Percentiles rank a stretch among this genome's conserved stretches.
These are phyloP conservation scores for Fukomys damarensis DNA, from an alignment of 2,113 vertebrate genomes.

Conservation along the genomic window DNA sequence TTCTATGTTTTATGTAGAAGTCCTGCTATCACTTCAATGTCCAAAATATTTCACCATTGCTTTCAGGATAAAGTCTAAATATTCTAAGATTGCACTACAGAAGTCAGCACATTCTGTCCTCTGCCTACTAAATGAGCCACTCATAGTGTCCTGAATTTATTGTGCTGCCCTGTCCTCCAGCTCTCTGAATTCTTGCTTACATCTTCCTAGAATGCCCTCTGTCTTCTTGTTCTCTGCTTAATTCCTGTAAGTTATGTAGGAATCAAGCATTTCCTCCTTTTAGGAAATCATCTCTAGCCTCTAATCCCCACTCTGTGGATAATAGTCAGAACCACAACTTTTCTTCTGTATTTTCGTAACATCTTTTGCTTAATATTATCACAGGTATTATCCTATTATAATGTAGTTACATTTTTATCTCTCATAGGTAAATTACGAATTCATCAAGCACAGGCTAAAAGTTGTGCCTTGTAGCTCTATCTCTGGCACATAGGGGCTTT, in stretches of 20 bases:
- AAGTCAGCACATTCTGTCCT: neutral
- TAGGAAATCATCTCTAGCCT: neutral
- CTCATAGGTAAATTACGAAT: neutral
- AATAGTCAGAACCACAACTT: neutral
- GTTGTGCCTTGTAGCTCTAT: neutral
- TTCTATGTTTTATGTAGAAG: conserved; percentile 32
- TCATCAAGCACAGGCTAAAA: neutral
- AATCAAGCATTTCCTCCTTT: neutral
- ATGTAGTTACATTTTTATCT: conserved; percentile 38
- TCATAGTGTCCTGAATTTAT: neutral
- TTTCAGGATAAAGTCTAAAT: conserved; percentile 35
- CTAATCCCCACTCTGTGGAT: neutral
- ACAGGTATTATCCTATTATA: neutral
- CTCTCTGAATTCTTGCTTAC: neutral
- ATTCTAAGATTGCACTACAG: neutral
- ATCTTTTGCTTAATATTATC: conserved; percentile 33
- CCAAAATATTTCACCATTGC: neutral
- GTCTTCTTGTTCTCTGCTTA: neutral
- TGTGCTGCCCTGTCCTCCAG: neutral
- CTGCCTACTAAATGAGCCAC: neutral
- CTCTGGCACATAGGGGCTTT: neutral
- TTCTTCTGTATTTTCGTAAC: neutral
- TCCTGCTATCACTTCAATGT: conserved; percentile 6
- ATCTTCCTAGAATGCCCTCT: neutral
- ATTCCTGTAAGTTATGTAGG: neutral